Conservation (phyloP, 2,888 invertebrate species). For the Lymantria monacha region DNA sequence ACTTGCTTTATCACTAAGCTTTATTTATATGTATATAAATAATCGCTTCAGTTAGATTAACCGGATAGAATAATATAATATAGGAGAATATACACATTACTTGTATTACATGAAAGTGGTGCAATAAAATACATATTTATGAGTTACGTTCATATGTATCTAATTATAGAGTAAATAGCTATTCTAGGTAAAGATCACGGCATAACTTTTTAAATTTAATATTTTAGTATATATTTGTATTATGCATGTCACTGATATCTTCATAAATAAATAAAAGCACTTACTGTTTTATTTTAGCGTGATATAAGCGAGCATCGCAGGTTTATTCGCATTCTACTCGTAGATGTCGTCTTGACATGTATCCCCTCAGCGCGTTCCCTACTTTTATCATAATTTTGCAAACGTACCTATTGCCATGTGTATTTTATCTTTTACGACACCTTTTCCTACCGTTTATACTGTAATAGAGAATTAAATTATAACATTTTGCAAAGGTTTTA, state of each 20-base stretch:
- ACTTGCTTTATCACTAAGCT: slow-evolving; percentile 48
- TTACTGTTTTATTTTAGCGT: slow-evolving; percentile 10
- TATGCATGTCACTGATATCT: background rate
- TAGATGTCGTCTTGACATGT: slow-evolving; percentile 12
- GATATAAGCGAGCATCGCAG: slow-evolving; percentile 10
- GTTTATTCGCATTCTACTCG: slow-evolving; percentile 20
- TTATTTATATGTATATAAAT: slow-evolving; percentile 35
- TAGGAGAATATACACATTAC: background rate
- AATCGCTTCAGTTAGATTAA: slow-evolving; percentile 21
- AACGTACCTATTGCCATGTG: slow-evolving; percentile 19
- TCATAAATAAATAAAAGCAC: background rate
- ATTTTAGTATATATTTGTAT: too few relatives aligned
- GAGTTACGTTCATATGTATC: too few relatives aligned
- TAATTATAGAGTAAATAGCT: too few relatives aligned
- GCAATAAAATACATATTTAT: too few relatives aligned
- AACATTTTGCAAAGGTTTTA: background rate
- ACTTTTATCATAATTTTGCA: slow-evolving; percentile 27
- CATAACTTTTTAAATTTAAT: too few relatives aligned
- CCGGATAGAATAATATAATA: slow-evolving; percentile 8
- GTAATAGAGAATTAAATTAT: slow-evolving; percentile 3
- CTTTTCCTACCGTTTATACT: slow-evolving; percentile 7
- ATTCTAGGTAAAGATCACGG: too few relatives aligned
- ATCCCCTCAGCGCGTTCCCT: slow-evolving; percentile 21
- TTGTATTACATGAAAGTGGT: background rate
- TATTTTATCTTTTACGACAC: slow-evolving; percentile 17